Conservation (phyloP, 2,797 vertebrate genomes). For the Peromyscus melanophrys region DNA sequence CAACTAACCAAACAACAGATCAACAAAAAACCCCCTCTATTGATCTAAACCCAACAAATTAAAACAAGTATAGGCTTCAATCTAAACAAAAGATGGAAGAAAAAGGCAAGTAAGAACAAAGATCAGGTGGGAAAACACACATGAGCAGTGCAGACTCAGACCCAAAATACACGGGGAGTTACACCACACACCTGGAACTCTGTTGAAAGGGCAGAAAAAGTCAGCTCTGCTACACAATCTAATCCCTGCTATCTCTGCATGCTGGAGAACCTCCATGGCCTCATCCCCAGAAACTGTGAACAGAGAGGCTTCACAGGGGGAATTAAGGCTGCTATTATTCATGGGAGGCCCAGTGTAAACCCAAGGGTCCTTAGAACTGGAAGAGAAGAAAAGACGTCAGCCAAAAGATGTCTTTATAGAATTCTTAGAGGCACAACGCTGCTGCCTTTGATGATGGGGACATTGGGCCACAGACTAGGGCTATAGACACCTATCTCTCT, state of each 20-base stretch:
- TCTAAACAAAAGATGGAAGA: not conserved
- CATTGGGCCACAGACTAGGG: not conserved
- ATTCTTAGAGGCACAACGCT: not conserved
- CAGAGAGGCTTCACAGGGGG: not conserved
- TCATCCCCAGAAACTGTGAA: not conserved
- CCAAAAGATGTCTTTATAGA: not conserved
- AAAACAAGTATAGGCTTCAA: not conserved
- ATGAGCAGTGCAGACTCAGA: conserved; percentile 6
- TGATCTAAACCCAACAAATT: not conserved
- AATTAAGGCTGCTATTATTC: not conserved
- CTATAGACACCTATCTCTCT: not conserved
- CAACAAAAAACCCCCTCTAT: not conserved
- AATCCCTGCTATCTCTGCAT: not conserved
- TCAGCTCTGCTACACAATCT: conserved; percentile 6
- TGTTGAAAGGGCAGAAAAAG: not conserved
- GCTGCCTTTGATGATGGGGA: not conserved
- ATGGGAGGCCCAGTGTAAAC: not conserved
- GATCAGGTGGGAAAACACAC: not conserved
- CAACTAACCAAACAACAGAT: not conserved
- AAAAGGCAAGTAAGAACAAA: not conserved
- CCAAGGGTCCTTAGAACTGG: not conserved
- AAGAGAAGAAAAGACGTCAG: not conserved
- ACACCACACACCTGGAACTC: conserved; percentile 5
- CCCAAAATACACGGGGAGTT: not conserved
- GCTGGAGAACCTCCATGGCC: not conserved